Conservation (phyloP, 1,140 invertebrate species). For the Caenorhabditis elegans region WBcel235 BX284606.5:14749501-14750000, state of each 20-base stretch:
- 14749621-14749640: neutral
- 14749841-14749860: neutral
- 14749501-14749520: neutral
- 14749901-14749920: neutral
- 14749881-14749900: neutral
- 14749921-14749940: neutral
- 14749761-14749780: neutral
- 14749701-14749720: neutral
- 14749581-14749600: neutral
- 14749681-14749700: neutral
- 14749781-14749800: neutral
- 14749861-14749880: neutral
- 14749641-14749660: neutral
- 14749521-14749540: neutral
- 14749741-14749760: neutral
- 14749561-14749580: neutral
- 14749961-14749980: neutral
- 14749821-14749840: neutral
- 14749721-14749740: neutral
- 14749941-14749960: neutral
- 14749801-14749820: neutral
- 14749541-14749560: neutral
- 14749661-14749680: neutral
- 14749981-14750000: too few species aligned
- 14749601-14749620: slow-evolving; percentile 5